Evolutionary conservation across 2,113 vertebrate species (phyloP).

Genomic region (Oryzias curvinotus): DNA sequence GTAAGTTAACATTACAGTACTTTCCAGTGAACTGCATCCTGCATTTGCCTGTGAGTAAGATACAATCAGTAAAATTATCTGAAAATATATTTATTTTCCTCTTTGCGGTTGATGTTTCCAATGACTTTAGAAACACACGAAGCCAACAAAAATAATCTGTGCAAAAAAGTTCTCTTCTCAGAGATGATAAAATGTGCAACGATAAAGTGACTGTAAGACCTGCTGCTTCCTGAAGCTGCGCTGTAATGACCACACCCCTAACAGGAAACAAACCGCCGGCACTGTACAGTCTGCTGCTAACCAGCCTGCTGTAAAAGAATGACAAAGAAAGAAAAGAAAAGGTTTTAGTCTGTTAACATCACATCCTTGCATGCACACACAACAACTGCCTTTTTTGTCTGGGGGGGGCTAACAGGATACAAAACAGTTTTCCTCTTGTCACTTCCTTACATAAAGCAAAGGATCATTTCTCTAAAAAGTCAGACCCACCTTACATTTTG

Average conservation of each 20-base stretch:
- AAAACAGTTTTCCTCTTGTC: constrained; percentile 23
- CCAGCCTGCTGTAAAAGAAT: constrained; percentile 25
- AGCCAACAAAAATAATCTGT: constrained; percentile 66
- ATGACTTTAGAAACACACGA: constrained; percentile 55
- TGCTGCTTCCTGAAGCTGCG: constrained; percentile 47
- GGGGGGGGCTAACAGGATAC: constrained; percentile 38
- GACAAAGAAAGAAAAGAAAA: constrained; percentile 11
- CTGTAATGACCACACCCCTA: constrained; percentile 23
- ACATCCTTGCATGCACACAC: constrained; percentile 74
- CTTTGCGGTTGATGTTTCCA: constrained; percentile 53
- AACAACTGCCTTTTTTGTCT: constrained; percentile 52
- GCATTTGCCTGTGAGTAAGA: constrained; percentile 60
- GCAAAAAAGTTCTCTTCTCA: constrained; percentile 63
- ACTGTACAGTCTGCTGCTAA: constrained; percentile 36
- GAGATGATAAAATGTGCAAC: constrained; percentile 67
- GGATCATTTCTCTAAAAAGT: constrained; percentile 65
- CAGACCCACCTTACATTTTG: constrained; percentile 65
- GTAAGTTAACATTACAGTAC: constrained; percentile 40
- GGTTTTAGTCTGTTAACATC: constrained; percentile 52
- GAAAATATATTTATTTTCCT: constrained; percentile 74
- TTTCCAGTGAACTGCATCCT: constrained; percentile 56
- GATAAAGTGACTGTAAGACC: constrained; percentile 49
- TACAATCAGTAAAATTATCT: constrained; percentile 67
- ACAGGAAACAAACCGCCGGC: constrained; percentile 46
- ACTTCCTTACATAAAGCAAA: constrained; percentile 40